Conservation (phyloP, 1,140 invertebrate species). For the Penaeus vannamei region DNA sequence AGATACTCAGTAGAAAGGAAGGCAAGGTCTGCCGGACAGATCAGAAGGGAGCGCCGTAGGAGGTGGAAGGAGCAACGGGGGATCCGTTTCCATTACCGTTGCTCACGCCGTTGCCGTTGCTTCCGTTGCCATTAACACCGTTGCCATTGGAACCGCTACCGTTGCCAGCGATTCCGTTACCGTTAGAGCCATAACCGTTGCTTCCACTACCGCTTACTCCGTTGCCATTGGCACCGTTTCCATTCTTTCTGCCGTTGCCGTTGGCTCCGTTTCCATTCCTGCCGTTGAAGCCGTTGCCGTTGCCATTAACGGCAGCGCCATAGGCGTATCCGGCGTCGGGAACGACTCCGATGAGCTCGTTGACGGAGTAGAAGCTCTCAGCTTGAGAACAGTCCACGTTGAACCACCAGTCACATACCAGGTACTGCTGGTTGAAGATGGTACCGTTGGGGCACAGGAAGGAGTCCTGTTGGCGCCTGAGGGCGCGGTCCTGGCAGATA, state of each 20-base stretch:
- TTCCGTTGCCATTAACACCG: not conserved
- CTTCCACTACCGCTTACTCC: not conserved
- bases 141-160: not conserved
- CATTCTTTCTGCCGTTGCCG: not conserved
- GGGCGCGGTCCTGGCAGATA: slow-evolving; percentile 6
- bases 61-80: no score
- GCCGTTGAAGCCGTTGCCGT: not conserved
- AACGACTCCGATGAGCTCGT: slow-evolving; percentile 4
- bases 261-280: not conserved
- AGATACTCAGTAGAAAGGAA: no score
- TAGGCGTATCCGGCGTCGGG: no score
- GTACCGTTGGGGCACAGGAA: slow-evolving; percentile 24
- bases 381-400: slow-evolving; percentile 39
- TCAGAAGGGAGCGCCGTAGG: no score
- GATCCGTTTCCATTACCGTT: not conserved
- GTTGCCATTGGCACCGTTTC: not conserved
- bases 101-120: not conserved
- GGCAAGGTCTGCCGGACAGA: no score
- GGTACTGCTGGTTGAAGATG: slow-evolving; percentile 10
- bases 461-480: not conserved
- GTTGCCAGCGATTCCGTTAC: not conserved
- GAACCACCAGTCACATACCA: slow-evolving; percentile 23
- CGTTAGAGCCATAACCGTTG: not conserved
- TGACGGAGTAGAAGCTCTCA: slow-evolving; percentile 5
- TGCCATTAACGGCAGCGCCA: not conserved